These are phyloP conservation scores for Cairina moschata DNA, from an alignment of 2,113 vertebrate genomes.

Conservation along the genomic window DNA sequence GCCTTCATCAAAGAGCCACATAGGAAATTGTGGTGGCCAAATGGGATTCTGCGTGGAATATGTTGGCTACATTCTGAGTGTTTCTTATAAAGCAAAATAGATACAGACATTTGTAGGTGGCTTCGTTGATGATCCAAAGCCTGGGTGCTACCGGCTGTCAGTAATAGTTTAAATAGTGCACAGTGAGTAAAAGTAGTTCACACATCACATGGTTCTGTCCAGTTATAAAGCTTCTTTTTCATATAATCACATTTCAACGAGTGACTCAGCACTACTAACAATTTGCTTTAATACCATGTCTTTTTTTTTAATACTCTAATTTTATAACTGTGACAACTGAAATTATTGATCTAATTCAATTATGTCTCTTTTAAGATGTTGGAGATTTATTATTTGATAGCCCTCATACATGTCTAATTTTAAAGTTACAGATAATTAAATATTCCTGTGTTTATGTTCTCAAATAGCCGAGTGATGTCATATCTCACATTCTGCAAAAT, in stretches of 20 bases:
- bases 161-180: background rate
- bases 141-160: background rate
- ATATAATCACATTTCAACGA: background rate
- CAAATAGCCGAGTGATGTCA: background rate
- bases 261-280: background rate
- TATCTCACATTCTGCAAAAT: constrained; percentile 4
- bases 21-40: background rate
- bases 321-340: constrained; percentile 60
- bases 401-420: constrained; percentile 37
- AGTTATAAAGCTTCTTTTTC: background rate
- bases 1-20: background rate
- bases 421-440: constrained; percentile 61
- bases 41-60: background rate
- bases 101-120: background rate
- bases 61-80: background rate
- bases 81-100: background rate
- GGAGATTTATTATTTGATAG: constrained; percentile 56
- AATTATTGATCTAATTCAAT: constrained; percentile 56
- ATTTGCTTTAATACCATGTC: background rate
- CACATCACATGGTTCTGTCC: background rate
- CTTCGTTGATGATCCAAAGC: background rate
- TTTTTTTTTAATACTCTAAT: constrained; percentile 47
- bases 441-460: constrained; percentile 53
- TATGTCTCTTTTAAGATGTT: constrained; percentile 31
- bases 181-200: background rate